Evolutionary conservation across 2,797 vertebrate species (phyloP).

Genomic region (Enteromius fasciolatus): DNA sequence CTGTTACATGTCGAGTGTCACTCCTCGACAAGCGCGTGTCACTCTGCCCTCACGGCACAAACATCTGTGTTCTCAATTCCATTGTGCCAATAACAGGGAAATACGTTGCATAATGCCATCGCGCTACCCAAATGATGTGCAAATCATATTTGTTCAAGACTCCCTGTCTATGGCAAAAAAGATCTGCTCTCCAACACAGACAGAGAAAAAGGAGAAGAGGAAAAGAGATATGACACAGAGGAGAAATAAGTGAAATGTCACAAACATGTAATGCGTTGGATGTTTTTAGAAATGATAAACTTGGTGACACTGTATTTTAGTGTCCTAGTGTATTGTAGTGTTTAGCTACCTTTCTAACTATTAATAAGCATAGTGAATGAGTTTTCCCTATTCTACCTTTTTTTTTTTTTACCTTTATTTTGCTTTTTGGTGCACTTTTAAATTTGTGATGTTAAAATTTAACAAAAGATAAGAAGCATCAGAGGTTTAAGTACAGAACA

Average conservation of each 20-base stretch:
- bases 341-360: no score
- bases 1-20: slow-evolving; percentile 45
- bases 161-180: slow-evolving; percentile 10
- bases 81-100: slow-evolving; percentile 51
- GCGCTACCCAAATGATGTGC: slow-evolving; percentile 56
- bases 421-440: no score
- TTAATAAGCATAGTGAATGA: no score
- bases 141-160: slow-evolving; percentile 56
- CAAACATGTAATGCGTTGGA: not conserved
- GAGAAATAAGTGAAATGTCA: not conserved
- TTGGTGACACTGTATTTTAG: no score
- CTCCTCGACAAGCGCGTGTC: slow-evolving; percentile 47
- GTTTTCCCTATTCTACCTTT: not conserved
- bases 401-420: no score
- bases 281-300: not conserved
- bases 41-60: slow-evolving; percentile 50
- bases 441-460: not conserved
- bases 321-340: no score
- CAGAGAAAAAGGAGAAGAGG: not conserved
- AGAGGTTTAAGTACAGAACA: not conserved
- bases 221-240: not conserved
- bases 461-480: not conserved
- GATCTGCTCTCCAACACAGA: not conserved
- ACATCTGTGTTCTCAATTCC: slow-evolving; percentile 52
- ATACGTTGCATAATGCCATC: slow-evolving; percentile 46